A percentile compares a stretch with the other conserved stretches of the same genome.
Conservation (phyloP, 2,888 invertebrate genomes). For the Meteorus cinctellus region DNA sequence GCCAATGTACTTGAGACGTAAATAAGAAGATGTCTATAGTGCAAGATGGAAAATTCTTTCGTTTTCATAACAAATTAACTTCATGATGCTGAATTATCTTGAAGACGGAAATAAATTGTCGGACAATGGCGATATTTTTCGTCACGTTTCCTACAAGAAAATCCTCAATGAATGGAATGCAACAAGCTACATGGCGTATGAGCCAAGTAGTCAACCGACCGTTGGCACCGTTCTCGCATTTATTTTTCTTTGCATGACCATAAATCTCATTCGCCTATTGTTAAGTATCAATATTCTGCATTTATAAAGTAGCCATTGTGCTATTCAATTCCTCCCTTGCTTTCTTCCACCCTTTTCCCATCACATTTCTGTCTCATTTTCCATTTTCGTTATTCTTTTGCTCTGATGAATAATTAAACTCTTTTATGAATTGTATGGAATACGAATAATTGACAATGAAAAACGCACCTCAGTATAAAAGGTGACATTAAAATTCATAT, state of each 20-base stretch:
- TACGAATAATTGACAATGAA: background rate
- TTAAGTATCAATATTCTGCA: conserved; percentile 3
- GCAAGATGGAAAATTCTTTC: background rate
- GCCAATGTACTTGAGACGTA: background rate
- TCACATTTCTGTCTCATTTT: too few relatives aligned
- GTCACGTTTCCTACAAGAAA: conserved; percentile 44
- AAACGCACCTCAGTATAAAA: background rate
- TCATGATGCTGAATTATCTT: background rate
- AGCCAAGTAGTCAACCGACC: conserved; percentile 61
- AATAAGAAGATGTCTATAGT: background rate
- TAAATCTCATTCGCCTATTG: conserved; percentile 36
- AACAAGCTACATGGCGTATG: conserved; percentile 65
- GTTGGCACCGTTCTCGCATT: conserved; percentile 30
- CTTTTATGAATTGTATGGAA: background rate
- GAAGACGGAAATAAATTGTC: background rate
- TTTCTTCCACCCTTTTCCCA: background rate
- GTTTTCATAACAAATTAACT: background rate
- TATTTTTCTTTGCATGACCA: conserved; percentile 27
- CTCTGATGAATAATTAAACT: background rate
- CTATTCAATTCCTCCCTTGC: background rate
- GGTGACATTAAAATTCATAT: conserved; percentile 10
- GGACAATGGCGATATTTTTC: conserved; percentile 10
- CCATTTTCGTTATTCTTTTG: background rate
- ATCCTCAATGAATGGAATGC: conserved; percentile 63
- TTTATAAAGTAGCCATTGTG: background rate